Base-by-base conservation (phyloP, 2,888 invertebrate genomes). In the Cordilura impudica region DNA sequence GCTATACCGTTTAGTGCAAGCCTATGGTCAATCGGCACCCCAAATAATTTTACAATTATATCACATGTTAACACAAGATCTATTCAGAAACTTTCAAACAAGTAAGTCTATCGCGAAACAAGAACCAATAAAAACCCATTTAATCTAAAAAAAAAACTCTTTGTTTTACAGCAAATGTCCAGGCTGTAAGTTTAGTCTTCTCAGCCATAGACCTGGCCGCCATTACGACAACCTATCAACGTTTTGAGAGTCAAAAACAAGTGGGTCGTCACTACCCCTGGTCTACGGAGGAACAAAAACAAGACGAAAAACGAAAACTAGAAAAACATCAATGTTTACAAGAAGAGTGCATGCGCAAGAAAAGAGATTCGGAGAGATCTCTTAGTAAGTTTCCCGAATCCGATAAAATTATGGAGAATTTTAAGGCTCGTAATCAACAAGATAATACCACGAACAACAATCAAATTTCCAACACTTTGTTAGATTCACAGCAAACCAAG, bases 211-310 rank as follows among this genome's bases (percentile, higher is more conserved):
- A 94, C 85, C 91, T 95, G 90, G 93, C 95, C 0, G 92, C 93
- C 69, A 93, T 94, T 43, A 94, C 94, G 14, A 92, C 94, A 23
- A 90, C 92, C 21, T 95, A 94, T 85, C 94, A 95, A 88, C 92
- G 95, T 85, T 95, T 95, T 85, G 95, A 95, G 89, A 93, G 95
- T 82, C 95, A 95, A 89, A 94, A 94, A 84, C 85, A 94, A 31
- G 92, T 93, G 63, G 95, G 95, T 0, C 92, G 93, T 54, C 92
- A 91, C 85, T 94, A 95, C 87, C 95, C 95, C 1, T 96, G 95
- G 95, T 92, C 92, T 19, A 91, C 90, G 56, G 85, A 87, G 2
- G 86, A 88, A n/a, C 89, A 90, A 81, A 83, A 87, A 26, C 82
- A 85, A 29, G 67, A 79, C 1, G 84, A 85, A 61, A 83, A 82